Base-by-base conservation (phyloP, 2,113 vertebrate species). In the Hystrix cristata region DNA sequence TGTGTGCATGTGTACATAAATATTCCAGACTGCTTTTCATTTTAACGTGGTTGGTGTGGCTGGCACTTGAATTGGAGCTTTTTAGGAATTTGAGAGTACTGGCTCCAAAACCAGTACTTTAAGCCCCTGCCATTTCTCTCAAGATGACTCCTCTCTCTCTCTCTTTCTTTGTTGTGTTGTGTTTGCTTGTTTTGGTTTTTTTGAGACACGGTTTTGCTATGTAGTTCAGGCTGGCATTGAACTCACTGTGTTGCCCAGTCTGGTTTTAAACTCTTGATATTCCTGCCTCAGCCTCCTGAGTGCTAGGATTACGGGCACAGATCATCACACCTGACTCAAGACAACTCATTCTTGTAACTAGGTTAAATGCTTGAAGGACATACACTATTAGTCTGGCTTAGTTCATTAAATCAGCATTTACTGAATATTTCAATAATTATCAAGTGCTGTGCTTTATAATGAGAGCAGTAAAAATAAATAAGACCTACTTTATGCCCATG, bases 11-110 rank as follows among this genome's bases (percentile, higher is more conserved):
- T 38, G 31, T 65, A 48, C 29, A 23, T 74, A 16, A 21, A 83
- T n/a, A 55, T 84, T 89, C 25, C 81, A 95, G 25, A 86, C 82
- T 93, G 48, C 55, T 95, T 95, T 96, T 86, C n/a, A 55, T 72
- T 95, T 95, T 87, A 96, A 76, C 19, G 23, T 67, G 31, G 80
- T 53, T n/a, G 94, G 4, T 65, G 34, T 94, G 43, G 31, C 53
- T 86, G 48, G 48, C 13, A 23, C 48, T 83, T 96, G 67, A 79
- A 74, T 3, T 64, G 51, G 13, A 34, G 16, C n/a, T 53, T 59
- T 84, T 84, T 91, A 55, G 76, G 76, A 55, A 79, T 55, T 55
- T 79, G 16, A 79, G 48, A 79, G 48, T 53, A 79, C 87, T 90
- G 46, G 65, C 10, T 90, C 65, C 19, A 60, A 86, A 90, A 38